These are phyloP conservation scores for Saccostrea cuccullata DNA, from an alignment of 1,140 invertebrate genomes.

Conservation along the genomic window DNA sequence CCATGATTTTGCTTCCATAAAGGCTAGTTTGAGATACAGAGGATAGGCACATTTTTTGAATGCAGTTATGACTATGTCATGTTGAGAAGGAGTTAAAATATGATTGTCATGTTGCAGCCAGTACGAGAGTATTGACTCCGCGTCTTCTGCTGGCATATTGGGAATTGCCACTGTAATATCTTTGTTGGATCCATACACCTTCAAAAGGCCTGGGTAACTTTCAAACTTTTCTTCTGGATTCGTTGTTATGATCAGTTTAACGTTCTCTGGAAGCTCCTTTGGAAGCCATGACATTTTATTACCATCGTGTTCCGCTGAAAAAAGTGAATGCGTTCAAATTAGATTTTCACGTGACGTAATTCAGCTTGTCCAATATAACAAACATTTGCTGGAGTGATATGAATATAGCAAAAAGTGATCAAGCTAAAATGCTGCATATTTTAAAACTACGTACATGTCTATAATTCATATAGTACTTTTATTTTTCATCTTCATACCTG, in stretches of 20 bases:
- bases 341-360: not conserved
- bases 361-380: no score
- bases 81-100: slow-evolving; percentile 69
- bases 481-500: not conserved
- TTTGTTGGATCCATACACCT: slow-evolving; percentile 55
- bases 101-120: slow-evolving; percentile 67
- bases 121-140: slow-evolving; percentile 66
- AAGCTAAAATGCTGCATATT: no score
- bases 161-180: slow-evolving; percentile 68
- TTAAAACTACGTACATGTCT: no score
- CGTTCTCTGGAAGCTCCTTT: slow-evolving; percentile 71
- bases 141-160: slow-evolving; percentile 68
- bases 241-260: slow-evolving; percentile 85
- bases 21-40: slow-evolving; percentile 73
- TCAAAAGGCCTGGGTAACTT: slow-evolving; percentile 65
- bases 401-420: no score
- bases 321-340: not conserved
- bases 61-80: slow-evolving; percentile 67
- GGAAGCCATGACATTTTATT: slow-evolving; percentile 76
- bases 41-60: slow-evolving; percentile 73
- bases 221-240: slow-evolving; percentile 72
- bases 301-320: slow-evolving; percentile 72
- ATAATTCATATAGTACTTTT: not conserved
- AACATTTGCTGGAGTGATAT: no score
- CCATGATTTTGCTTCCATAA: slow-evolving; percentile 73